phyloP scores from a whole-genome alignment of 2,113 vertebrate species.

The Plotosus lineatus region DNA sequence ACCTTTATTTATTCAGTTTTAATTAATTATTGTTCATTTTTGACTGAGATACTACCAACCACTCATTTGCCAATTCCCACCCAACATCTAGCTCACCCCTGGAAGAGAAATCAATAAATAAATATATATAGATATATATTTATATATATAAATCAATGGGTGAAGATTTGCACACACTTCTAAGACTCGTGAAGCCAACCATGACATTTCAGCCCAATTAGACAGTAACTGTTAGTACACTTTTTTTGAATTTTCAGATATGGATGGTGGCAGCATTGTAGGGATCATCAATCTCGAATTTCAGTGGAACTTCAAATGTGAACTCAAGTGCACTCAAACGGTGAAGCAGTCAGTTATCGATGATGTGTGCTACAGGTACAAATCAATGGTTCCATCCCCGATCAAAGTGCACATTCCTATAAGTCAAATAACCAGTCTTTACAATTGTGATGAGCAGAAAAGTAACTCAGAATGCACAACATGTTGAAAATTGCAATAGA shows the following conservation, averaged over 20 bases:
- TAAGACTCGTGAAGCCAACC: background rate
- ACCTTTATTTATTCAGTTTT: background rate
- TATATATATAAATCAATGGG: background rate
- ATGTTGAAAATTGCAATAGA: background rate
- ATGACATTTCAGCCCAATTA: background rate
- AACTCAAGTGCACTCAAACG: background rate
- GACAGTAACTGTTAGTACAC: no score
- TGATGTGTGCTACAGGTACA: background rate
- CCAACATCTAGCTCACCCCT: background rate
- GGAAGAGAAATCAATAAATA: no score
- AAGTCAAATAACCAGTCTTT: background rate
- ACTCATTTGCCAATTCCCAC: background rate
- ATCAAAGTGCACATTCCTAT: no score
- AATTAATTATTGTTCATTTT: background rate
- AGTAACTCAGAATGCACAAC: background rate
- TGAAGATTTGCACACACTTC: background rate
- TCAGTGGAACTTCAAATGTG: background rate
- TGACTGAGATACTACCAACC: background rate
- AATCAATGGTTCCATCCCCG: no score
- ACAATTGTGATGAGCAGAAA: conserved; percentile 3
- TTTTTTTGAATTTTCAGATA: background rate
- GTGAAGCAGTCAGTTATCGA: background rate
- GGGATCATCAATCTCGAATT: background rate
- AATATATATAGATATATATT: no score
- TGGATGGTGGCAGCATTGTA: no score